Percentiles rank a stretch among this genome's conserved stretches.
phyloP scores from a whole-genome alignment of 2,797 vertebrate genomes.

The Premnoplex brunnescens region DNA sequence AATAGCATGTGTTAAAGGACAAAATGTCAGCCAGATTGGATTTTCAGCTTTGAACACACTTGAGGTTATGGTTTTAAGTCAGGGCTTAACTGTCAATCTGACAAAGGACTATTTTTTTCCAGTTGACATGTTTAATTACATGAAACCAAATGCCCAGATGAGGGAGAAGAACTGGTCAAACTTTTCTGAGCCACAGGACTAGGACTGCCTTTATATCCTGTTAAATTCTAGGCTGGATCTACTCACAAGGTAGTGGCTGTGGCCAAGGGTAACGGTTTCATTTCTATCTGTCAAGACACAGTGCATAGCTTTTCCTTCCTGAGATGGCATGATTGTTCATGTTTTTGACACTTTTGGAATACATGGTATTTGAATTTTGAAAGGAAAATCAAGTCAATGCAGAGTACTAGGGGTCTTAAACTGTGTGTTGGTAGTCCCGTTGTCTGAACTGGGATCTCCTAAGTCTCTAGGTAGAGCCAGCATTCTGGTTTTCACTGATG shows the following conservation, averaged over 20 bases:
- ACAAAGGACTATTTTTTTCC: not conserved
- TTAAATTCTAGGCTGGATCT: not conserved
- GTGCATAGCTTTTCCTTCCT: not conserved
- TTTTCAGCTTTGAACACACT: constrained; percentile 20
- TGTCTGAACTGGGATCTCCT: not conserved
- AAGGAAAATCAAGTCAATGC: not conserved
- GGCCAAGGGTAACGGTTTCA: not conserved
- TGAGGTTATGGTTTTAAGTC: constrained; percentile 11
- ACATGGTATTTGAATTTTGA: not conserved
- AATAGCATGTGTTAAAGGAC: constrained; percentile 9
- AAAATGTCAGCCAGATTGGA: constrained; percentile 21
- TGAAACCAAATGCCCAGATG: not conserved
- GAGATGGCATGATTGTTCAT: not conserved
- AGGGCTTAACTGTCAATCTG: not conserved
- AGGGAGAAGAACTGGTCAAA: not conserved
- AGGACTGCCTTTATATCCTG: not conserved
- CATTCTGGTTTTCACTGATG: not conserved
- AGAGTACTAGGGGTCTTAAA: not conserved
- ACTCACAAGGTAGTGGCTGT: not conserved
- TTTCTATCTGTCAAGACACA: not conserved
- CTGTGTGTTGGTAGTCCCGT: not conserved
- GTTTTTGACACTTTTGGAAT: not conserved
- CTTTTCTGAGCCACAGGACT: not conserved
- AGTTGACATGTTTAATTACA: not conserved
- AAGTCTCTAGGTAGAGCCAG: not conserved